Evolutionary conservation across 2,113 vertebrate genomes (phyloP), one percentile per base, ranked within the genome.

Genomic region (Callochromis pleurospilus): DNA sequence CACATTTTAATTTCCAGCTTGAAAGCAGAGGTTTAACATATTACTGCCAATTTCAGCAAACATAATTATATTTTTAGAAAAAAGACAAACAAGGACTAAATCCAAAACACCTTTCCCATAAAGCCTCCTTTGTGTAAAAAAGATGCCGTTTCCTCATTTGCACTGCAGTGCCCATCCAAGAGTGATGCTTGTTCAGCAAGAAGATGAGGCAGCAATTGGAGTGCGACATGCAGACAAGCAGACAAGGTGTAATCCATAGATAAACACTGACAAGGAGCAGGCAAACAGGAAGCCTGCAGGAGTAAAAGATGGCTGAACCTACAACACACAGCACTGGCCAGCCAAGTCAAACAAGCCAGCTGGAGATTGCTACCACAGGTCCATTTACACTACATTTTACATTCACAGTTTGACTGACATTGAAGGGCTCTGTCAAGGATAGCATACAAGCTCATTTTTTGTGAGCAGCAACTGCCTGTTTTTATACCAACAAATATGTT

Each of bases 221-320:
- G 90, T 89, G 92, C 49, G 62, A 93, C 91, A 91, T 90, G 84
- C 91, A 94, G 93, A 92, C 93, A 91, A 88, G 90, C 89, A 91
- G 94, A 93, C 93, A 91, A 92, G 91, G 94, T 95, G 93, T 95
- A 95, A 95, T 94, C 94, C 90, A 73, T 81, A 94, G 92, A 95
- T 94, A 95, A 95, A 95, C 93, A 94, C 82, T 86, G 93, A 93
- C 92, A 93, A 93, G 93, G 89, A 93, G 90, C 87, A 82, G 86
- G 91, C 91, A 92, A 94, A 93, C 86, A 90, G 82, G 88, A 85
- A 79, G 88, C 90, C 77, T 85, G 90, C 86, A 68, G 82, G 80
- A 92, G 86, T 75, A 91, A 90, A 90, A 89, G 85, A 91, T 88
- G 91, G 81, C 88, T 91, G 90, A 80, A 82, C 90, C 88, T 84